Evolutionary conservation across 2,797 vertebrate genomes (phyloP).

Genomic region (Anisognathus igniventris): DNA sequence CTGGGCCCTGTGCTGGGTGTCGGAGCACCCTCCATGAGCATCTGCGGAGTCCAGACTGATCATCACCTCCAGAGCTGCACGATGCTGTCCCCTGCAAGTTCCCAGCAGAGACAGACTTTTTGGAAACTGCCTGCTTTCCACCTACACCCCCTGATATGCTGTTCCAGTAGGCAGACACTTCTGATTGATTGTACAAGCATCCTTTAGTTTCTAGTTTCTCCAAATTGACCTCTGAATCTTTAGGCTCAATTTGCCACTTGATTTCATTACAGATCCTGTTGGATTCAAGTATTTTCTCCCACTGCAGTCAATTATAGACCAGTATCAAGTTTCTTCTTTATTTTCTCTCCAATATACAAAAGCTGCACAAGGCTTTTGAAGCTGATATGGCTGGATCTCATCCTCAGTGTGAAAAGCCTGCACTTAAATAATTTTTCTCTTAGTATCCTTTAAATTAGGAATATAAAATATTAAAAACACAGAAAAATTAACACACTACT

Average conservation of each 20-base stretch:
- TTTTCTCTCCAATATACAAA: not conserved
- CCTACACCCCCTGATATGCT: not conserved
- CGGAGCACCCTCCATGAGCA: fast-evolving
- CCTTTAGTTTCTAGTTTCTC: not conserved
- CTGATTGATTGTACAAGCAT: not conserved
- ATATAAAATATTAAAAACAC: not conserved
- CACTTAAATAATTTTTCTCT: not conserved
- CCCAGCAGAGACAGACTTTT: not conserved
- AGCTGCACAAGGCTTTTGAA: not conserved
- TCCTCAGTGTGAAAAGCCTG: not conserved
- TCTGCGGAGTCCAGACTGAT: fast-evolving
- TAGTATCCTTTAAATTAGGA: not conserved
- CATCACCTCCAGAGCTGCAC: not conserved
- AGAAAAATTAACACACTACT: not conserved
- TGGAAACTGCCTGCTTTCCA: not conserved
- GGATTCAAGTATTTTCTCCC: not conserved
- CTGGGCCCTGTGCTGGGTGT: fast-evolving
- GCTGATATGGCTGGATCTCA: not conserved
- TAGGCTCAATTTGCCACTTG: not conserved
- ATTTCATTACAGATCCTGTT: not conserved
- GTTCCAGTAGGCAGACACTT: not conserved
- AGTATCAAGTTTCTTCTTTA: not conserved
- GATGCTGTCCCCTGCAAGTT: fast-evolving
- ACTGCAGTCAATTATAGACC: not conserved
- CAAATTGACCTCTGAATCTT: not conserved